Evolutionary conservation across 2,113 vertebrate species (phyloP), one percentile per base, ranked within the genome.

Genomic region (Anthoscopus minutus): DNA sequence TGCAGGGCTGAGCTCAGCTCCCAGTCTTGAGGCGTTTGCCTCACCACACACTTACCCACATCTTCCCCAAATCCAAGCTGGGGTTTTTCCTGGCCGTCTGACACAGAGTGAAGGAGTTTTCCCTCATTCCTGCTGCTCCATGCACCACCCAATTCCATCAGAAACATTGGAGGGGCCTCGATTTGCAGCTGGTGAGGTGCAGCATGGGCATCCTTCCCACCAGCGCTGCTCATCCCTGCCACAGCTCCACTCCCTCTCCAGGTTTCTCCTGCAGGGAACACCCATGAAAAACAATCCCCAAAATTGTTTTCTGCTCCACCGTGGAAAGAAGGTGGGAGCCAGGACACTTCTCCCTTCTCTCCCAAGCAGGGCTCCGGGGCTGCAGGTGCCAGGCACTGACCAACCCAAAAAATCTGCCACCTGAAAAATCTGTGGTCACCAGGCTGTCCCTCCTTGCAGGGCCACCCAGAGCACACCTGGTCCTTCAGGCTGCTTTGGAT

Each of bases 111-210:
- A 27, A 13, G 14, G 45, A 76, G 44, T 5, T 42, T 96, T 58
- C n/a, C 40, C 74, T 25, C 40, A 14, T 66, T 24, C 9, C 86
- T 78, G 38, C 30, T 50, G 33, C 65, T 58, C 72, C 57, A 3
- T 11, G 10, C 3, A 0, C 38, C 15, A 2, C 5, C 33, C 28
- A 33, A 2, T 38, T 8, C 45, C 54, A 9, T 6, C 54, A 69
- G 45, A 23, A 38, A 23, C 5, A 0, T 2, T 44, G 51, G 47
- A 28, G 24, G 13, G 22, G 10, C 30, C 67, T 38, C 1, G 0
- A 2, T 48, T 14, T 65, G 45, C 45, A n/a, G 38, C 37, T 13
- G n/a, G 12, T 2, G 1, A 6, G 7, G 18, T 31, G 40, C 27
- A 33, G 10, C 53, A 1, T 0, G 24, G 50, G 4, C 50, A 20